phyloP scores from a whole-genome alignment of 2,797 vertebrate genomes.

The Alcedo atthis region DNA sequence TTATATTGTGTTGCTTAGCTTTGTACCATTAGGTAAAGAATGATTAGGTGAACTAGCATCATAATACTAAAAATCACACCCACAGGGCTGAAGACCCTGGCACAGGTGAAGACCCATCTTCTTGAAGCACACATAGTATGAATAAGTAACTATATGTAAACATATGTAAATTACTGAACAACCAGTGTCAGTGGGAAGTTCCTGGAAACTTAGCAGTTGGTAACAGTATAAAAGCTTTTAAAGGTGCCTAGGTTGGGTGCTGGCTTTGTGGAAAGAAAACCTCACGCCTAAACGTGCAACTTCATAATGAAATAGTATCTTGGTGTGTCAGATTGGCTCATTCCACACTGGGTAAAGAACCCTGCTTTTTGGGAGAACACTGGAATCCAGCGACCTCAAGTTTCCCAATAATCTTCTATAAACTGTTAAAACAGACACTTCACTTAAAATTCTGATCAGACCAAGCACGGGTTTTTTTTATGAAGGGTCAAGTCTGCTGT shows the following conservation, averaged over 20 bases:
- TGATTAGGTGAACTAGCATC: neutral
- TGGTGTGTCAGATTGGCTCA: neutral
- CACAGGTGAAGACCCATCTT: too few relatives aligned
- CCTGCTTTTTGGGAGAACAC: neutral
- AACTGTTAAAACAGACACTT: rapidly evolving
- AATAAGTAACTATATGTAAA: neutral
- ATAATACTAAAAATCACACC: neutral
- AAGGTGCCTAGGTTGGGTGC: neutral
- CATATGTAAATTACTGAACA: neutral
- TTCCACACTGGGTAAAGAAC: neutral
- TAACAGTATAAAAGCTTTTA: neutral
- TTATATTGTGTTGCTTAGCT: neutral
- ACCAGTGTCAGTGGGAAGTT: neutral
- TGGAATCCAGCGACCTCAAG: neutral
- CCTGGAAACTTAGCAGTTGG: neutral
- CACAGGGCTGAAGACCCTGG: neutral
- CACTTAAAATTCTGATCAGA: rapidly evolving
- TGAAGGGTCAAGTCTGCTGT: too few relatives aligned
- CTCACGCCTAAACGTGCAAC: neutral
- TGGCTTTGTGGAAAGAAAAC: neutral
- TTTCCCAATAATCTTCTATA: rapidly evolving
- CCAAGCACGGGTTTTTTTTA: rapidly evolving
- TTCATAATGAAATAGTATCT: neutral
- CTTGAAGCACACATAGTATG: neutral
- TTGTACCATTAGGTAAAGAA: neutral